Percentiles rank a stretch among this genome's conserved stretches.
Evolutionary conservation across 2,888 invertebrate genomes (phyloP).

Genomic region (Phaonia tiefii): DNA sequence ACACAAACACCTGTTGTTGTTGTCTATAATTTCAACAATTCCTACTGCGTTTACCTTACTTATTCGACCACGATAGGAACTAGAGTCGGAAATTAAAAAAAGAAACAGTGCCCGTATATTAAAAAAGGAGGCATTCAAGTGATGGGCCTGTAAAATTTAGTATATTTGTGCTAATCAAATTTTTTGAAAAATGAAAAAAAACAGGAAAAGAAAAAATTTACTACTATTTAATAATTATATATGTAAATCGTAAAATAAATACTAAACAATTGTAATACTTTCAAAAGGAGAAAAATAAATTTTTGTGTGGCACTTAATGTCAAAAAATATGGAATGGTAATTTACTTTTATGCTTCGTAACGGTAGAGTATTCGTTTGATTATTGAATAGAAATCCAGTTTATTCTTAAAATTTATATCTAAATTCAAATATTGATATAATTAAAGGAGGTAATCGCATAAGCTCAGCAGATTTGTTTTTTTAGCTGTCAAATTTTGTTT

Average conservation of each 20-base stretch:
- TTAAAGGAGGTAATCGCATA: too few species aligned
- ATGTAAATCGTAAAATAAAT: conserved; percentile 59
- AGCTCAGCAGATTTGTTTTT: too few species aligned
- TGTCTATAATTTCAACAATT: too few species aligned
- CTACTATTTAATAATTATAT: conserved; percentile 65
- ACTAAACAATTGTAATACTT: conserved; percentile 66
- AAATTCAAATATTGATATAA: too few species aligned
- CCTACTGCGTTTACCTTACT: too few species aligned
- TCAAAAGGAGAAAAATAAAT: conserved; percentile 60
- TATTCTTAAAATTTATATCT: too few species aligned
- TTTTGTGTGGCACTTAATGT: conserved; percentile 67
- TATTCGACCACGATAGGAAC: conserved; percentile 16
- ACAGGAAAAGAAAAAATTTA: conserved; percentile 50
- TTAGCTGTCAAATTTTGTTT: too few species aligned
- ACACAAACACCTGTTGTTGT: too few species aligned
- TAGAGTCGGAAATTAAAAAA: conserved; percentile 29
- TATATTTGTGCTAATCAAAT: conserved; percentile 63
- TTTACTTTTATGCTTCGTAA: too few species aligned
- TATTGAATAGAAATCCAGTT: too few species aligned
- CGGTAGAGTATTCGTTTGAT: too few species aligned
- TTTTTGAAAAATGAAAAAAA: conserved; percentile 49
- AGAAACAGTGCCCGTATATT: conserved; percentile 52
- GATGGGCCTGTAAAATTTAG: conserved; percentile 50
- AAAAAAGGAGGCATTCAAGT: conserved; percentile 48
- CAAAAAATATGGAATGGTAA: too few species aligned